These are phyloP conservation scores for Latrodectus elegans DNA, from an alignment of 2,888 invertebrate genomes.

Conservation along the genomic window DNA sequence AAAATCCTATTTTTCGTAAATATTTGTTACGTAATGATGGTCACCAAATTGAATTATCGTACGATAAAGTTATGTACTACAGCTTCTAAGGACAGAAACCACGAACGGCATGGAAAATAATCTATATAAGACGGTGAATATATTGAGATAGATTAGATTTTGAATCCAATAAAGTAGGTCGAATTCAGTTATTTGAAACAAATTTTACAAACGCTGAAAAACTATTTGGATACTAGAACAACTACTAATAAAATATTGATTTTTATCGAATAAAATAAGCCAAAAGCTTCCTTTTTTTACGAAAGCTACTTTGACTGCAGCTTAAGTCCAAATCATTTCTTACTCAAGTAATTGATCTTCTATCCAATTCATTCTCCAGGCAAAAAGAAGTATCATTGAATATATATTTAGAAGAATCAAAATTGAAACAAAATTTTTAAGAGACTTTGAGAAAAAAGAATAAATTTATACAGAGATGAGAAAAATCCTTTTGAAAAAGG, in stretches of 20 bases:
- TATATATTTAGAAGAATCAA: slow-evolving; percentile 38
- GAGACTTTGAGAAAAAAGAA: no score
- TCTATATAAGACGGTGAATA: slow-evolving; percentile 15
- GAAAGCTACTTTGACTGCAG: slow-evolving; percentile 14
- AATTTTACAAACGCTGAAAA: slow-evolving; percentile 31
- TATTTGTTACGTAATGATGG: no score
- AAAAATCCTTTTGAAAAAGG: no score
- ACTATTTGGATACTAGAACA: slow-evolving; percentile 37
- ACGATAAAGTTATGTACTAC: no score
- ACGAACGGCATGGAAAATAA: neutral
- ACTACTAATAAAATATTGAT: slow-evolving; percentile 24
- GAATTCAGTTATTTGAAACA: slow-evolving; percentile 15
- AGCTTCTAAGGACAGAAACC: no score
- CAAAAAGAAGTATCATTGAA: slow-evolving; percentile 18
- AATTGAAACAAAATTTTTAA: slow-evolving; percentile 38
- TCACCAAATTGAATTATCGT: no score
- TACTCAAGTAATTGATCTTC: slow-evolving; percentile 42
- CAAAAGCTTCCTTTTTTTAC: slow-evolving; percentile 20
- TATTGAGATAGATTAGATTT: slow-evolving; percentile 36
- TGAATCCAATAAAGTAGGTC: slow-evolving; percentile 40
- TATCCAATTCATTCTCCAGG: slow-evolving; percentile 23
- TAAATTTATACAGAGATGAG: no score
- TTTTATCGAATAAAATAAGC: slow-evolving; percentile 16
- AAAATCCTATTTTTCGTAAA: no score
- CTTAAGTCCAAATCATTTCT: slow-evolving; percentile 20